Percentiles rank a stretch among this genome's conserved stretches.
These are phyloP conservation scores for Ptychochromis oligacanthus DNA, from an alignment of 2,113 vertebrate genomes.

Conservation along the genomic window DNA sequence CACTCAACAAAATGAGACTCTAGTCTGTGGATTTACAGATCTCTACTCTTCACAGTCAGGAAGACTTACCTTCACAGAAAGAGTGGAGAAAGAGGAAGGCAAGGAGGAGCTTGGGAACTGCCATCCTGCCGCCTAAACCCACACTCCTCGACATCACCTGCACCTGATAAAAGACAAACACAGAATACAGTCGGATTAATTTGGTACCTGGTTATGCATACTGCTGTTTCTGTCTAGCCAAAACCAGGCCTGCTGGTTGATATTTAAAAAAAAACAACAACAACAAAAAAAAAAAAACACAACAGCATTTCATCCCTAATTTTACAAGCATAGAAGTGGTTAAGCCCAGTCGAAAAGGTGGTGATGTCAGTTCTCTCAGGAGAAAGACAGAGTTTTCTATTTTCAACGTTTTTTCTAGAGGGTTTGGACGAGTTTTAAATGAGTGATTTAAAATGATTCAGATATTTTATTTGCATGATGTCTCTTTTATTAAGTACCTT, in stretches of 20 bases:
- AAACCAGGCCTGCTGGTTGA: not conserved
- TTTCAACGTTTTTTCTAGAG: not conserved
- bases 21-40: not conserved
- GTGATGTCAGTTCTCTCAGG: not conserved
- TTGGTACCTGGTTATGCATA: not conserved
- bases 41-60: not conserved
- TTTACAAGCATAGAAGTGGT: not conserved
- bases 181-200: not conserved
- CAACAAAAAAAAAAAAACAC: too few species aligned
- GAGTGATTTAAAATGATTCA: not conserved
- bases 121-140: conserved; percentile 74
- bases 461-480: not conserved
- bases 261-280: not conserved
- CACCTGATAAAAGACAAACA: conserved; percentile 50
- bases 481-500: not conserved
- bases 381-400: not conserved
- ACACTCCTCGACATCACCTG: conserved; percentile 75
- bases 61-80: conserved; percentile 77
- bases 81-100: conserved; percentile 73
- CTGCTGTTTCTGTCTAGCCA: not conserved
- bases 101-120: conserved; percentile 74
- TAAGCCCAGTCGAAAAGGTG: not conserved
- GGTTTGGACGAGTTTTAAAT: not conserved
- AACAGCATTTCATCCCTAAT: not conserved
- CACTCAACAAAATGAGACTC: not conserved